Evolutionary conservation across 2,888 invertebrate species (phyloP), one percentile per base, ranked within the genome.

Genomic region (Dendrolimus houi): DNA sequence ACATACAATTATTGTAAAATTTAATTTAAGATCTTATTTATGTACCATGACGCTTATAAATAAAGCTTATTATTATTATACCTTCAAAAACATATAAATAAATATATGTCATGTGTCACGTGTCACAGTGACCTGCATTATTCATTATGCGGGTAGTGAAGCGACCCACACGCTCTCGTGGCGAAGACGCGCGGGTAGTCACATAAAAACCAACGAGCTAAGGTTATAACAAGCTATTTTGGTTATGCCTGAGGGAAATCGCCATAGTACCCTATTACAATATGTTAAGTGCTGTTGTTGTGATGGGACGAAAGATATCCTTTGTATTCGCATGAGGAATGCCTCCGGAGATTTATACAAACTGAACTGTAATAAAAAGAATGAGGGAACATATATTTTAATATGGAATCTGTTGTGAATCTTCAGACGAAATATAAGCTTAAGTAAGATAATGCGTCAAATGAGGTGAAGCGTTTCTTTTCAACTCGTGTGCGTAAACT

Each of bases 231-330:
- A 47, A 57, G 53, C 59, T 53, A 54, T 57, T 57, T 52, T 59
- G 56, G 56, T 59, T 57, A 59, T 54, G 55, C 56, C 59, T 56
- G n/a, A 29, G 42, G 56, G 56, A 55, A 54, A 54, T 54, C 54
- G 54, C 41, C 41, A 8, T 29, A 41, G 40, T 54, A 41, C 41
- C 54, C 47, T 12, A 47, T 47, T 47, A 47, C 47, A 47, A 47
- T 47, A 47, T 47, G 47, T 47, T 47, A 47, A 47, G 47, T 47
- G 47, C 47, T 47, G 9, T 47, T 47, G 9, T 10, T 47, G 9
- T 10, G 12, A 47, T 47, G 9, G 47, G 47, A 47, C 9, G 47
- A 8, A 47, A 47, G 47, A 47, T 12, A 47, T 47, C 12, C 29
- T 47, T 47, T 47, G 47, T 47, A 47, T 47, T 47, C 47, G 9